Evolutionary conservation across 2,888 invertebrate species (phyloP).

Genomic region (Hylaea fasciaria): DNA sequence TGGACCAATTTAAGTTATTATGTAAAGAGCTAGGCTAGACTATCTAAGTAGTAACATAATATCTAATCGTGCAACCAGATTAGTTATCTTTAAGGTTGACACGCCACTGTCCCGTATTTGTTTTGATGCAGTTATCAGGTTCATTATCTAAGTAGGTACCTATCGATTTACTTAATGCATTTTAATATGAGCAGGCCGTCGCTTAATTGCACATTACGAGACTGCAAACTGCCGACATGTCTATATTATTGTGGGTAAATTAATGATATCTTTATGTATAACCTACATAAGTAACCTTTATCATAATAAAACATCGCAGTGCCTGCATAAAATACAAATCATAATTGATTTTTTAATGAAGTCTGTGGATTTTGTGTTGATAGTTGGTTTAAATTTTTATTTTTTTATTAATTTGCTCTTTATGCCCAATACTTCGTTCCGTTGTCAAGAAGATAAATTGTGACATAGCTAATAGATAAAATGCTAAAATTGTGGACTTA

Average conservation of each 20-base stretch:
- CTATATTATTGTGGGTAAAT: background rate
- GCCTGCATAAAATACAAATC: too few relatives aligned
- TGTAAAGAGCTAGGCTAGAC: too few relatives aligned
- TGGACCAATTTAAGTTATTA: too few relatives aligned
- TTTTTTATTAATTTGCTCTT: background rate
- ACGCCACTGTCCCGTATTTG: background rate
- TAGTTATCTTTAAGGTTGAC: too few relatives aligned
- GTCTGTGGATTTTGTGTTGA: too few relatives aligned
- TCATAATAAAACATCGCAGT: too few relatives aligned
- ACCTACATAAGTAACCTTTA: too few relatives aligned
- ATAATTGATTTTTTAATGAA: too few relatives aligned
- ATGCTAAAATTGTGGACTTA: too few relatives aligned
- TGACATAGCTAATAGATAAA: background rate
- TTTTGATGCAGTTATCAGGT: background rate
- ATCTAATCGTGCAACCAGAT: too few relatives aligned
- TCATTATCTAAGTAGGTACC: background rate
- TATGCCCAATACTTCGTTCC: slow-evolving; percentile 1
- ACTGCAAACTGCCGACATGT: background rate
- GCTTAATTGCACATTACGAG: background rate
- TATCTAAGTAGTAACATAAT: too few relatives aligned
- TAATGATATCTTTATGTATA: background rate
- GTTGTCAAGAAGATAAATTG: slow-evolving; percentile 14
- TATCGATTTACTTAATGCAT: slow-evolving; percentile 1
- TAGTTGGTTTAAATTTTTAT: too few relatives aligned
- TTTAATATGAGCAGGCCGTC: slow-evolving; percentile 2